Conservation (phyloP, 2,797 vertebrate genomes). For the Lutjanus argentimaculatus region DNA sequence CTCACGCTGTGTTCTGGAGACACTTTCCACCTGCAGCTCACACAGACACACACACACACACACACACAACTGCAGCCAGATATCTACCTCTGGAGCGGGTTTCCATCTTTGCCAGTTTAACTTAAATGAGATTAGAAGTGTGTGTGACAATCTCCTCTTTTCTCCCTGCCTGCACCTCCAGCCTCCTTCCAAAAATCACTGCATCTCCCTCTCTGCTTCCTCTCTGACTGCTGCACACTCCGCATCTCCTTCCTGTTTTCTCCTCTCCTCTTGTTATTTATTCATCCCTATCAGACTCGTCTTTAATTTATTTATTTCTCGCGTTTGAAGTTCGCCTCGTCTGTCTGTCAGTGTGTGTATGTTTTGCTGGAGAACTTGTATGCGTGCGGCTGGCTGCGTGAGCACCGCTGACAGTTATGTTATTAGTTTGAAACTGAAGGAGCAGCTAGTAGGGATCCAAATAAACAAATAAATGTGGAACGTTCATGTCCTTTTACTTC, state of each 20-base stretch:
- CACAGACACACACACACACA: too few species aligned
- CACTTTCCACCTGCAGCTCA: slow-evolving; percentile 53
- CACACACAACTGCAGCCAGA: background rate
- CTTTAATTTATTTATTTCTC: slow-evolving; percentile 80
- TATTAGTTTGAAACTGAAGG: slow-evolving; percentile 41
- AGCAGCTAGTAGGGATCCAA: slow-evolving; percentile 39
- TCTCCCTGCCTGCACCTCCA: slow-evolving; percentile 69
- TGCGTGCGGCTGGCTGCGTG: slow-evolving; percentile 33
- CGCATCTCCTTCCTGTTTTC: slow-evolving; percentile 86
- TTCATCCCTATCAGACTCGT: slow-evolving; percentile 76
- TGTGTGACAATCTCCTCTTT: slow-evolving; percentile 38
- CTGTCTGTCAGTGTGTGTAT: slow-evolving; percentile 71
- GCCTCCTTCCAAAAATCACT: slow-evolving; percentile 52
- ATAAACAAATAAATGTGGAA: slow-evolving; percentile 63
- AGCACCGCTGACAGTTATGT: slow-evolving; percentile 49
- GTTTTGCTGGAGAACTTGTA: slow-evolving; percentile 59
- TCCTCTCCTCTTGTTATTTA: slow-evolving; percentile 78
- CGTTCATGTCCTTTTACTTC: slow-evolving; percentile 61
- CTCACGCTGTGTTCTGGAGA: slow-evolving; percentile 44
- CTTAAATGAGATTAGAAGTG: slow-evolving; percentile 30
- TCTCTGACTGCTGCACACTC: slow-evolving; percentile 45
- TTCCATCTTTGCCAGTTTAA: slow-evolving; percentile 24
- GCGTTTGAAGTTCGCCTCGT: slow-evolving; percentile 80
- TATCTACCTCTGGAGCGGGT: slow-evolving; percentile 16
- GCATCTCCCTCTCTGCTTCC: slow-evolving; percentile 76